Evolutionary conservation across 2,797 vertebrate genomes (phyloP).

Genomic region (Eulemur coronatus): DNA sequence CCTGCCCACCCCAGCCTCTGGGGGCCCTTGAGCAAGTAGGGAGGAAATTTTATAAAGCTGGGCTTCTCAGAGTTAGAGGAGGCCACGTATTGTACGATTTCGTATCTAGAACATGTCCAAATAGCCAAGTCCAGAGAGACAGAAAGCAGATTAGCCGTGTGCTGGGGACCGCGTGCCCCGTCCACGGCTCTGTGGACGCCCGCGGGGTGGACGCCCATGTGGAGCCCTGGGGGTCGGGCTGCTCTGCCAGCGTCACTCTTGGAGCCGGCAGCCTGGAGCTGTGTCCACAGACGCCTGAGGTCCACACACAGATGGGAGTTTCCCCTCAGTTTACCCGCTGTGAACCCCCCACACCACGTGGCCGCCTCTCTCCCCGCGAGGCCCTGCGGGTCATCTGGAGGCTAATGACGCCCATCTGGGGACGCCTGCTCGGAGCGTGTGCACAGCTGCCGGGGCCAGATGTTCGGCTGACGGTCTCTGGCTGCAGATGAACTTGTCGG

Average conservation of each 20-base stretch:
- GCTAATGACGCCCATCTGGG: conserved; percentile 41
- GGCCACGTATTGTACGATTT: too few species aligned
- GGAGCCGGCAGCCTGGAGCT: background rate
- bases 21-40: background rate
- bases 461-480: background rate
- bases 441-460: conserved; percentile 54
- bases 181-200: background rate
- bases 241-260: background rate
- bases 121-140: background rate
- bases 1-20: background rate
- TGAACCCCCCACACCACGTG: background rate
- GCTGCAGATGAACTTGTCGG: background rate
- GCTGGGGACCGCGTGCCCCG: background rate
- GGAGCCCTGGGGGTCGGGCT: background rate
- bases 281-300: background rate
- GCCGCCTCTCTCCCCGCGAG: background rate
- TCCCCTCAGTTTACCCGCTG: background rate
- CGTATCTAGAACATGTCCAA: background rate
- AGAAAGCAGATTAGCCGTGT: background rate
- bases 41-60: background rate
- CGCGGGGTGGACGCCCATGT: rapidly evolving
- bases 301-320: background rate
- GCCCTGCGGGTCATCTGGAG: conserved; percentile 47
- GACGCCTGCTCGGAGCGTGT: background rate
- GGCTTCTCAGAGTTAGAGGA: background rate